Evolutionary conservation across 53 echinoderm and acorn worm species (phyloP).

Genomic region (Paracentrotus lividus): DNA sequence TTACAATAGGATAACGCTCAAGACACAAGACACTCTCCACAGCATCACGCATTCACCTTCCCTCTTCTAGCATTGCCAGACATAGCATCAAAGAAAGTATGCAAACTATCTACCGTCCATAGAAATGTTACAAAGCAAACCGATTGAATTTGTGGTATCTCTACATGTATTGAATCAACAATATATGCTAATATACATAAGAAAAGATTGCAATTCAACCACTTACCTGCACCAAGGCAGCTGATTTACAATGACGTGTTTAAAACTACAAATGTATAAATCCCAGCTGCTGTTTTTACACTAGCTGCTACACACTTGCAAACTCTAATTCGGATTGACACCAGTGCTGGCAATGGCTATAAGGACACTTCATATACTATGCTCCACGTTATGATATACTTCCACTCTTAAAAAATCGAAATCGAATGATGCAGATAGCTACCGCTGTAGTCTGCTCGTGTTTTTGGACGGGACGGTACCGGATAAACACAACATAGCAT

Average conservation of each 20-base stretch:
- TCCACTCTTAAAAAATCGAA: not conserved
- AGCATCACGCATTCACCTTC: no score
- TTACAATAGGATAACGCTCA: no score
- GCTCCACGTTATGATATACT: not conserved
- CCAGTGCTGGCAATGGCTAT: no score
- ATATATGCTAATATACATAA: no score
- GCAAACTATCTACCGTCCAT: not conserved
- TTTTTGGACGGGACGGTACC: not conserved
- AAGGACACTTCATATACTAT: no score
- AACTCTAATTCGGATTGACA: no score
- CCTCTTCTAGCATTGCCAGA: not conserved
- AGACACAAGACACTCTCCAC: no score
- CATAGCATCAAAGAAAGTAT: not conserved
- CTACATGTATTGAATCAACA: no score
- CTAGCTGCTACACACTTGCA: no score
- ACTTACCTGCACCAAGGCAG: slow-evolving; percentile 5
- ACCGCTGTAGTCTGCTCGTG: not conserved
- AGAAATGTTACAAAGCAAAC: not conserved
- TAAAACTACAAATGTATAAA: not conserved
- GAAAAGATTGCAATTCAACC: not conserved
- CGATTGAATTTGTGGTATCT: no score
- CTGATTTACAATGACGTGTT: not conserved
- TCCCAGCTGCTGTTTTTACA: slow-evolving; percentile 20
- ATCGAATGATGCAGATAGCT: not conserved
- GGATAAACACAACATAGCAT: not conserved